Percentiles rank a stretch among this genome's conserved stretches.
Conservation (phyloP, 2,797 vertebrate species). For the Crax fasciolata region DNA sequence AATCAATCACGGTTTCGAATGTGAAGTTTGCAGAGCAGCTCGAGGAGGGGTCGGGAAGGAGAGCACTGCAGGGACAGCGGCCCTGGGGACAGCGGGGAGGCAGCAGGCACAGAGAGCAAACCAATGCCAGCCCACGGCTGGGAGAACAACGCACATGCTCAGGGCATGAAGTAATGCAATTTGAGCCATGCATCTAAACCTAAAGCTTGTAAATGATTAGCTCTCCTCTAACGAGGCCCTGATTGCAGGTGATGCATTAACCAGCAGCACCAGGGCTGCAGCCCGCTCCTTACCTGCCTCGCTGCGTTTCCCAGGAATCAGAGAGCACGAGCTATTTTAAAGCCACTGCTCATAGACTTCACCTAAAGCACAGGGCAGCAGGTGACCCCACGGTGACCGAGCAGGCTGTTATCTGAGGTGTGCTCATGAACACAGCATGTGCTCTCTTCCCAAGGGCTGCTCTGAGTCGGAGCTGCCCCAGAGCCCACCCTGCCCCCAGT, state of each 20-base stretch:
- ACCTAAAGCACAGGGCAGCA: not conserved
- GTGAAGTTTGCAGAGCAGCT: constrained; percentile 14
- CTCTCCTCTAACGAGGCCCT: accelerated
- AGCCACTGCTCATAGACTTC: not conserved
- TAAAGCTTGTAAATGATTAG: constrained; percentile 43
- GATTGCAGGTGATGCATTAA: constrained; percentile 40
- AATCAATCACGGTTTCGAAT: constrained; percentile 52
- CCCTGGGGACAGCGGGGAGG: too few species aligned
- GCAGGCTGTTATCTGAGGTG: not conserved
- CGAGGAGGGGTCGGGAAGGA: not conserved
- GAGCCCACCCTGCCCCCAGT: not conserved
- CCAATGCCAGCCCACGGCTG: not conserved
- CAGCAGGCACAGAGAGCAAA: not conserved
- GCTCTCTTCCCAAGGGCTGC: not conserved
- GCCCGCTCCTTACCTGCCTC: not conserved
- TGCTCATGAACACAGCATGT: not conserved
- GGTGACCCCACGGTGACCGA: not conserved
- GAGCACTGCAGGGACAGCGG: not conserved
- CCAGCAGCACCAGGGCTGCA: not conserved
- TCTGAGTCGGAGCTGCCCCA: not conserved
- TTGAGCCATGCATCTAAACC: not conserved
- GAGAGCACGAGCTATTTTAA: not conserved
- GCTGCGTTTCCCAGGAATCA: not conserved
- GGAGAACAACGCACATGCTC: accelerated
- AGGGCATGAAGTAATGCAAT: not conserved